Percentiles rank a stretch among this genome's conserved stretches.
These are phyloP conservation scores for Schizotus pectinicornis DNA, from an alignment of 2,888 invertebrate genomes.

Conservation along the genomic window DNA sequence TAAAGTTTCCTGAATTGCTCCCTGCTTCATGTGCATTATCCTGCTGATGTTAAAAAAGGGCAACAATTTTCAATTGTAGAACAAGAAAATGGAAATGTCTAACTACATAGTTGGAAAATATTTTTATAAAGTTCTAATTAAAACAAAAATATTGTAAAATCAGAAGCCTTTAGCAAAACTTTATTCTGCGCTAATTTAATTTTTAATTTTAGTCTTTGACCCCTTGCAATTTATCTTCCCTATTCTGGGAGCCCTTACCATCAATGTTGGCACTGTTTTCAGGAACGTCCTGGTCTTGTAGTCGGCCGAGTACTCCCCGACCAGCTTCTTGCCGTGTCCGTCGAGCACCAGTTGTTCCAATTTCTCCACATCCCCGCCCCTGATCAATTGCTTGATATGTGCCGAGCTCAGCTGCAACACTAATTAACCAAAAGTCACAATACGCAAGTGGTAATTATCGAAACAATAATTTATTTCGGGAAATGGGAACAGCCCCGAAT, in stretches of 20 bases:
- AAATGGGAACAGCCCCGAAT: not conserved
- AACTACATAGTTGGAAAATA: too few species aligned
- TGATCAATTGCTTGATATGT: constrained; percentile 63
- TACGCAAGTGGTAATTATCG: not conserved
- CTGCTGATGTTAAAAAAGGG: not conserved
- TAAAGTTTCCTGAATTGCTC: too few species aligned
- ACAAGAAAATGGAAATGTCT: too few species aligned
- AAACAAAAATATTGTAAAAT: too few species aligned
- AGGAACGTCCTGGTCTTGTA: constrained; percentile 69
- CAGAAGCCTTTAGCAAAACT: too few species aligned
- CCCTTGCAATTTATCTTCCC: too few species aligned
- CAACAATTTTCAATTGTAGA: not conserved
- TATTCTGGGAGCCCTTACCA: constrained; percentile 60
- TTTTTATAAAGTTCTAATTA: too few species aligned
- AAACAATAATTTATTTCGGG: not conserved
- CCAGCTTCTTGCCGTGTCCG: constrained; percentile 70
- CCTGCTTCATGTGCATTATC: too few species aligned
- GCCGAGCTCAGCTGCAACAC: constrained; percentile 62
- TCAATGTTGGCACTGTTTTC: constrained; percentile 70
- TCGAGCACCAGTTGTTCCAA: constrained; percentile 71
- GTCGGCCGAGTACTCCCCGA: constrained; percentile 69
- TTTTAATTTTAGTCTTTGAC: not conserved
- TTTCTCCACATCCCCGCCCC: constrained; percentile 69
- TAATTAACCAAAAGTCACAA: constrained; percentile 35
- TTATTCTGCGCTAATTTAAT: too few species aligned